Base-by-base conservation (phyloP, 2,113 vertebrate species). In the Tympanuchus pallidicinctus region DNA sequence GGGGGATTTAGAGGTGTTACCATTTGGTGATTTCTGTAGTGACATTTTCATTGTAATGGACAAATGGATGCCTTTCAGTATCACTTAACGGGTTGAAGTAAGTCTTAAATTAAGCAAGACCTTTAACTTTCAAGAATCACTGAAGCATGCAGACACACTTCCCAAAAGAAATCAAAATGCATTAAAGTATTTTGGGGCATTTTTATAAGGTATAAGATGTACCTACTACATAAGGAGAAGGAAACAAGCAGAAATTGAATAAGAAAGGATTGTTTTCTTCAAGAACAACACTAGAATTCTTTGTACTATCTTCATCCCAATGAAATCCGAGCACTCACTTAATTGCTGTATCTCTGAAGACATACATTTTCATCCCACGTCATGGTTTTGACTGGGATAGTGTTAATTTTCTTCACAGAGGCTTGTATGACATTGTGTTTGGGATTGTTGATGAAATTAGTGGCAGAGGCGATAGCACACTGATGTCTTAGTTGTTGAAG, bases 201-300 rank as follows among this genome's bases (percentile, higher is more conserved):
- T 93, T 94, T 94, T 71, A 48, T 74, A 64, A 76, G 74, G 42
- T 84, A 13, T 38, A 48, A 95, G 50, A 72, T 59, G 66, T 94
- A 63, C n/a, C 17, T 61, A 8, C 18, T 71, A 22, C 25, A 32
- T 11, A 36, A 34, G 93, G 82, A 72, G 19, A 95, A 92, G 52
- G 71, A 88, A 87, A 76, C 75, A 86, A 86, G 48, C 28, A 93
- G 79, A 30, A 88, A 52, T 52, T 69, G 32, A 85, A 82, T 56
- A 28, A 28, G 80, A 73, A 88, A 88, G 20, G 30, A 82, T 8
- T 25, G 64, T 28, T 94, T 88, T 17, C 81, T 91, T 30, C 47
- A 75, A 47, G 45, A 47, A 2, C 32, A 63, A 92, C 75, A 59
- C 72, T 75, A 72, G 11, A n/a, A 75, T 78, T 45, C 20, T 81